Evolutionary conservation across 2,888 invertebrate genomes (phyloP), one percentile per base, ranked within the genome.

Genomic region (Neocrepidodera transversa): DNA sequence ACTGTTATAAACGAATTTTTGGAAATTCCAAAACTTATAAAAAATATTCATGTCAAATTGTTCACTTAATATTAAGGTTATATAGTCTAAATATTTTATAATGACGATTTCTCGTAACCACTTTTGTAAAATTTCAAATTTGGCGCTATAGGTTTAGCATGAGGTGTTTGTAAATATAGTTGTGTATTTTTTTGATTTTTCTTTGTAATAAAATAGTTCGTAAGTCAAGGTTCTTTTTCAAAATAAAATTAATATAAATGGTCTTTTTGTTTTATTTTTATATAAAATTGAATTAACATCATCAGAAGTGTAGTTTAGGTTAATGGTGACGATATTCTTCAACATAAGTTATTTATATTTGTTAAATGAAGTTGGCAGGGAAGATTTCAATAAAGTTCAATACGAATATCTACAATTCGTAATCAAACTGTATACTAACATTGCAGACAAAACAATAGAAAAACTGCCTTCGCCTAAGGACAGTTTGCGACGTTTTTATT

Each of bases 1-100:
- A 69, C 69, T 69, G 67, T 66, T 65, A 52, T 55, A 65, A 58
- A 59, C 63, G 62, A 63, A 64, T 60, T 62, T 62, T 62, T 60
- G 47, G 58, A 59, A 47, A 54, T 52, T 52, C 60, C 52, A 47
- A 52, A 45, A 45, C 13, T 16, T 7, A 20, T 17, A 51, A 26
- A 54, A 54, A 54, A 45, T 45, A 53, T 53, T 53, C 53, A 54
- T 47, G 54, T 54, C 54, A 54, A 54, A 54, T 45, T 54, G 54
- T 54, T 54, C 45, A 54, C 13, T 35, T 54, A 54, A 28, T 23
- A 14, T 53, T 43, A 53, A 28, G 10, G 5, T 45, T 53, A 18
- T 23, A 45, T 45, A 45, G 45, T 36, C 47, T 30, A 43, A 26
- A 54, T 47, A 57, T 58, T 62, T 62, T 62, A 58, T 62, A 62